Conservation (phyloP, 1,140 invertebrate species). For the Rhizoglyphus robini region DNA sequence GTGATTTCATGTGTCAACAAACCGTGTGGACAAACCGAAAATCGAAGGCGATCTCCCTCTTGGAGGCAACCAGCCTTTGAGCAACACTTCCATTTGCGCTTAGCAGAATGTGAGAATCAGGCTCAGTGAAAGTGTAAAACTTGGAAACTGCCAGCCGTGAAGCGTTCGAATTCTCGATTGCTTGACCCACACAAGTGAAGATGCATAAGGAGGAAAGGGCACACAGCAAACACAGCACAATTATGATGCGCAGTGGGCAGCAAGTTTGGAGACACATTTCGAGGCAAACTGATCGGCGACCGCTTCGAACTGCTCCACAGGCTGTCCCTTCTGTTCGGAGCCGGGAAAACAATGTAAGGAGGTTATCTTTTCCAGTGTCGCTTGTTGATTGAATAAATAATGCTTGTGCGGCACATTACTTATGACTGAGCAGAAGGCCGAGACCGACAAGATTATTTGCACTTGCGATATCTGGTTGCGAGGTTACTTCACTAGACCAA, state of each 20-base stretch:
- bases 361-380: neutral
- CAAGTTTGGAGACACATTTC: neutral
- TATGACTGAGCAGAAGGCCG: neutral
- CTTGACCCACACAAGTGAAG: no score
- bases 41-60: constrained; percentile 14
- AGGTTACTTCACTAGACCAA: neutral
- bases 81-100: neutral
- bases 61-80: neutral
- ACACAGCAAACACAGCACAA: no score
- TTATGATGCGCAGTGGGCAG: no score
- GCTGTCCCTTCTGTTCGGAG: neutral
- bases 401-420: neutral
- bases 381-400: neutral
- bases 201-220: no score
- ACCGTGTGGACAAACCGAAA: neutral
- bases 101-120: neutral
- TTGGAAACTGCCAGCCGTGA: neutral
- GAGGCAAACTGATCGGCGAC: neutral
- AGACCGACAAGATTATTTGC: neutral
- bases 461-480: neutral
- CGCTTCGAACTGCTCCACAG: neutral
- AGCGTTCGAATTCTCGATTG: neutral
- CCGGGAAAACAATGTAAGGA: neutral
- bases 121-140: neutral
- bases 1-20: neutral